Evolutionary conservation across 2,113 vertebrate species (phyloP).

Genomic region (Vidua chalybeata): DNA sequence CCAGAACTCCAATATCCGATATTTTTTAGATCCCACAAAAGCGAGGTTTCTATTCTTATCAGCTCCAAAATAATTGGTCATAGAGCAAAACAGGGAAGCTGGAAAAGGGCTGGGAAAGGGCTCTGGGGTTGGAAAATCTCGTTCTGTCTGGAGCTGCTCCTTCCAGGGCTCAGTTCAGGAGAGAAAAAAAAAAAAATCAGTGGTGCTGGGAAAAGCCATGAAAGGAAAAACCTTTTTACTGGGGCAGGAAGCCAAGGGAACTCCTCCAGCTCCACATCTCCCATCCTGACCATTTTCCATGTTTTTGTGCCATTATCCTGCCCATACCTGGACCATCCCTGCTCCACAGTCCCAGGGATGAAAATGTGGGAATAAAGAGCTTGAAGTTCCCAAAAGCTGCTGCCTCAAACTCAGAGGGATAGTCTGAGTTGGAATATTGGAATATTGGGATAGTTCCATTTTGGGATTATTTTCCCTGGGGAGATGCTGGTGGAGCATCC

Average conservation of each 20-base stretch:
- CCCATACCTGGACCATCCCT: background rate
- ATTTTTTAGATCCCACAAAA: background rate
- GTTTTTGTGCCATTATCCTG: background rate
- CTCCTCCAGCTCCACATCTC: background rate
- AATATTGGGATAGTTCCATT: background rate
- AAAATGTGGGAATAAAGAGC: background rate
- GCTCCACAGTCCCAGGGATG: rapidly evolving
- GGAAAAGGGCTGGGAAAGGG: background rate
- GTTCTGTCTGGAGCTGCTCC: background rate
- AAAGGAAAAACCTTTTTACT: background rate
- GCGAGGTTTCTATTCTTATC: background rate
- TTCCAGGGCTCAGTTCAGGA: background rate
- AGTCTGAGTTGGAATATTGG: background rate
- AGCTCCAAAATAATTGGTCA: background rate
- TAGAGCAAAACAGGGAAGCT: background rate
- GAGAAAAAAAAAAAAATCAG: background rate
- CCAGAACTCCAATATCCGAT: background rate
- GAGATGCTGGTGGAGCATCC: background rate
- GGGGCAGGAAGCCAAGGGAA: background rate
- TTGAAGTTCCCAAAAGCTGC: background rate
- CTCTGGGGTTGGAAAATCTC: background rate
- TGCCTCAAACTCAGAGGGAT: background rate
- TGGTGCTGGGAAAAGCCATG: background rate
- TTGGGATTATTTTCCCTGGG: background rate
- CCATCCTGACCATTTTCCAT: background rate